Evolutionary conservation across 1,140 invertebrate species (phyloP), one percentile per base, ranked within the genome.

Genomic region (Macrotrachela quadricornifera): DNA sequence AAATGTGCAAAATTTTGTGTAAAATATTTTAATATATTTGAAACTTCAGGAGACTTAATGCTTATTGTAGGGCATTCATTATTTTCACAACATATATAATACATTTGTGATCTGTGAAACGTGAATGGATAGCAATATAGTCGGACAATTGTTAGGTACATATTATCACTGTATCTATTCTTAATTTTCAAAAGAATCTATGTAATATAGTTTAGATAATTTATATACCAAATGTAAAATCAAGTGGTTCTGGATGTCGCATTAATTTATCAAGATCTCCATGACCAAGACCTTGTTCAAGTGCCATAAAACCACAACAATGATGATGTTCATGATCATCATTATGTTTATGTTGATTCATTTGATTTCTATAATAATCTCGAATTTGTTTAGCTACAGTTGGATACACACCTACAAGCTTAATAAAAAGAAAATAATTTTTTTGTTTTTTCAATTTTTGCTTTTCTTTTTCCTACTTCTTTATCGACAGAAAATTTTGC

Each of bases 341-440:
- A 39, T 57, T 39, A 21, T 59, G 56, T 15, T 63, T 57, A n/a
- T 63, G 61, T 30, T 30, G 3, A 8, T 30, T 30, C 21, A 30
- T 30, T 30, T 30, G 21, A 30, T 30, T 30, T 59, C 84, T 80
- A n/a, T 75, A 73, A 49, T 81, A 74, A 64, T 90, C 85, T 15
- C 88, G 72, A 30, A 92, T 68, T 14, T 83, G 88, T 73, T 92
- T 92, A 6, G 87, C 82, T 21, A 94, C 80, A 66, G 88, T 79
- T 30, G 88, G 87, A 72, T 92, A 95, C 56, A 80, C 73, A 30
- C 21, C 8, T 30, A 30, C 21, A 30, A 30, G 21, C 21, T 30
- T 38, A 76, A 72, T 10, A 85, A 77, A 58, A 88, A 70, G 85
- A 91, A 66, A 38, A 75, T 71, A 60, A 64, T 57, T 67, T 50